Conservation (phyloP, 35 echinoderm and acorn worm species). For the Chiridota heheva region DNA sequence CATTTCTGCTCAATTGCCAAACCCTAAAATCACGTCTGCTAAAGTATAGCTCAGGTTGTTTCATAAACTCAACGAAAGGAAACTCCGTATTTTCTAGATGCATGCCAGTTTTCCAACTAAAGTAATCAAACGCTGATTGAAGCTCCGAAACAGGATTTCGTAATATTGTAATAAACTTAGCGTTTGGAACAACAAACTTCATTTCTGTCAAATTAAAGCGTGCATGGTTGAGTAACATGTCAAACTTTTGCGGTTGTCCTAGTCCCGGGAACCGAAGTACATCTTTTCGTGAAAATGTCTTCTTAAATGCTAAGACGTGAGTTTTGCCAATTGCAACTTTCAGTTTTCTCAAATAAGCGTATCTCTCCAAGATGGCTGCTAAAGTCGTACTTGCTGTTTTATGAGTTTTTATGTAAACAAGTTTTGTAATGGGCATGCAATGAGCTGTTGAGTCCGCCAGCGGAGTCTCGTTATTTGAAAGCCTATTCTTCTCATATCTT, state of each 20-base stretch:
- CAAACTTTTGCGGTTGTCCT: background rate
- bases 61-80: slow-evolving; percentile 63
- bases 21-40: slow-evolving; percentile 17
- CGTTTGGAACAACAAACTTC: slow-evolving; percentile 43
- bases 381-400: slow-evolving; percentile 77
- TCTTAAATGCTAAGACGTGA: slow-evolving; percentile 10
- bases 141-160: slow-evolving; percentile 60
- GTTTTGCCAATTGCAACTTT: slow-evolving; percentile 30
- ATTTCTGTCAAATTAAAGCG: slow-evolving; percentile 44
- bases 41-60: slow-evolving; percentile 51
- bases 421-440: too few relatives aligned
- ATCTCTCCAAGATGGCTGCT: slow-evolving; percentile 55
- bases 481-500: too few relatives aligned
- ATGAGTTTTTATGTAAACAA: slow-evolving; percentile 84
- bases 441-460: too few relatives aligned
- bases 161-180: slow-evolving; percentile 77
- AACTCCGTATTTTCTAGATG: background rate
- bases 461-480: too few relatives aligned
- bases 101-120: slow-evolving; percentile 35
- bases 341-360: slow-evolving; percentile 60
- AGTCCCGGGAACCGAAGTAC: slow-evolving; percentile 27
- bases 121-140: slow-evolving; percentile 76
- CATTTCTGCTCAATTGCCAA: slow-evolving; percentile 31
- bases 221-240: slow-evolving; percentile 62
- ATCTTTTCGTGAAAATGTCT: background rate